Conservation (phyloP, 1,140 invertebrate genomes). For the Hylaeus volcanicus region DNA sequence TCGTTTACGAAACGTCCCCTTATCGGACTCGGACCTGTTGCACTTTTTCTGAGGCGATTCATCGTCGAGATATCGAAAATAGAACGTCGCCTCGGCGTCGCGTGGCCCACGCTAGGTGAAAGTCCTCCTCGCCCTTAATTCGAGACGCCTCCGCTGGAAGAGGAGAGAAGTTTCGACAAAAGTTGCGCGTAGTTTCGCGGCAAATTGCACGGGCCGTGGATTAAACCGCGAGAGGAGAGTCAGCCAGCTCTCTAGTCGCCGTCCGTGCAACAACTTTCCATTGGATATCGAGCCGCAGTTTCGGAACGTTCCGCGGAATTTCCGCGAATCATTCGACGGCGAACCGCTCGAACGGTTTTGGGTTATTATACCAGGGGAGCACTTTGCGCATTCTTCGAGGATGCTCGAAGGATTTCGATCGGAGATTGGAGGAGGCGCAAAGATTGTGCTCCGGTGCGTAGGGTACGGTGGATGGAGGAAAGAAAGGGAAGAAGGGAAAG, state of each 20-base stretch:
- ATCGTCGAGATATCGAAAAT: conserved; percentile 18
- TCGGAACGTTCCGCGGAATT: not conserved
- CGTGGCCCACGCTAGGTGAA: conserved; percentile 48
- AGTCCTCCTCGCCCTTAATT: conserved; percentile 62
- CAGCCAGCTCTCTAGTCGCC: not conserved
- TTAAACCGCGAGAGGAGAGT: conserved; percentile 36
- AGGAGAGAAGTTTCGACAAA: conserved; percentile 45
- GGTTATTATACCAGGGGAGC: no score
- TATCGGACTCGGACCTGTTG: conserved; percentile 16
- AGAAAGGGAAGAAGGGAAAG: no score
- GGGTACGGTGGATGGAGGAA: no score
- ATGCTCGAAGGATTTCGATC: no score
- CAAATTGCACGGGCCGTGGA: conserved; percentile 21
- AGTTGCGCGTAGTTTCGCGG: conserved; percentile 52
- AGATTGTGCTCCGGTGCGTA: no score
- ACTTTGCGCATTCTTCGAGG: no score
- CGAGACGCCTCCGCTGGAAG: conserved; percentile 13
- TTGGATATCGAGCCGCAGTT: conserved; percentile 7
- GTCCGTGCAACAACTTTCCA: conserved; percentile 15
- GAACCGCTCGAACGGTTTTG: not conserved
- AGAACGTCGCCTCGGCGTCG: conserved; percentile 1
- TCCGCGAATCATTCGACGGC: not conserved
- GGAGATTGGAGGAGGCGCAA: no score
- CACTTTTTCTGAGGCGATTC: conserved; percentile 17
- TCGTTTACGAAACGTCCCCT: not conserved